Conservation (phyloP, 2,113 vertebrate species). For the Xenus cinereus region DNA sequence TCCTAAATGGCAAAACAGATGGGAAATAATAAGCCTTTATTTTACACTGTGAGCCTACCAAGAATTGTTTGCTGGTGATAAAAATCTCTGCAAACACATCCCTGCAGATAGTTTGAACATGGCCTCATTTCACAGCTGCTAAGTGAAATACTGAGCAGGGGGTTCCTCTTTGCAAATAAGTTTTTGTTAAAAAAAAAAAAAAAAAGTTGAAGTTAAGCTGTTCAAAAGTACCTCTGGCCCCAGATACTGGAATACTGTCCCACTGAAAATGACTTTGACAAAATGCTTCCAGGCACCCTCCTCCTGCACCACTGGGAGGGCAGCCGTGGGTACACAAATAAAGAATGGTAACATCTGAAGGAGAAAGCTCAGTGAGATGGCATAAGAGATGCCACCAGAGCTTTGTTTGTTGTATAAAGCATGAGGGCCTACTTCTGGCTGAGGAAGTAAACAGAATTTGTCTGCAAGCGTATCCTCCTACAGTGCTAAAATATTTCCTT, state of each 20-base stretch:
- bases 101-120: background rate
- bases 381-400: background rate
- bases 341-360: background rate
- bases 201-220: background rate
- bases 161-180: background rate
- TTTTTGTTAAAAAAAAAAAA: background rate
- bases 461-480: background rate
- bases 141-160: background rate
- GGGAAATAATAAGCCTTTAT: slow-evolving; percentile 39
- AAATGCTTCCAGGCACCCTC: background rate
- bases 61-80: slow-evolving; percentile 25
- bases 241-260: background rate
- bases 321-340: background rate
- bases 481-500: background rate
- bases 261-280: background rate
- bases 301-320: background rate
- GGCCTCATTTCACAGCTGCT: background rate
- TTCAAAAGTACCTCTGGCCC: background rate
- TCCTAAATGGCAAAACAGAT: slow-evolving; percentile 58
- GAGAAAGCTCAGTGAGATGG: background rate
- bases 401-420: background rate
- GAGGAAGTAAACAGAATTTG: background rate
- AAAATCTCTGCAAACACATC: background rate
- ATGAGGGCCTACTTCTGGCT: background rate
- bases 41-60: slow-evolving; percentile 22